Percentiles rank a stretch among this genome's conserved stretches.
phyloP scores from a whole-genome alignment of 2,888 invertebrate genomes.

The Glaucopsyche alexis region DNA sequence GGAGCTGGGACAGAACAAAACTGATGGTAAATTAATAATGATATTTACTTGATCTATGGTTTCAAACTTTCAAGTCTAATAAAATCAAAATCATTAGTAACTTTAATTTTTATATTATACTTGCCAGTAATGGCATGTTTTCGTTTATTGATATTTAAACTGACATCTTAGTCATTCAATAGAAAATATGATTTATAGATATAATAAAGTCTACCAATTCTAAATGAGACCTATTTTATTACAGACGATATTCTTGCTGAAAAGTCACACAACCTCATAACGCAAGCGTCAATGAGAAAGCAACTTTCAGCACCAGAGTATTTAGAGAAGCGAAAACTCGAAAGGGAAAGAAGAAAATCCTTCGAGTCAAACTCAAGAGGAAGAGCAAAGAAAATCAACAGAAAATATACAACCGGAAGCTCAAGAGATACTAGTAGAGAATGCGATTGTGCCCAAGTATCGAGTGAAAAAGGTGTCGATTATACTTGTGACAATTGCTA shows the following conservation, averaged over 20 bases:
- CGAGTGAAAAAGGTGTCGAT: conserved; percentile 66
- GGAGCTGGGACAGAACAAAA: conserved; percentile 89
- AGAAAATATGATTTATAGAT: neutral
- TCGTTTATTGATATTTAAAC: no score
- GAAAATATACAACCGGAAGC: conserved; percentile 59
- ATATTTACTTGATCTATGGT: neutral
- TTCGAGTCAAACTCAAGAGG: conserved; percentile 81
- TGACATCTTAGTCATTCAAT: neutral
- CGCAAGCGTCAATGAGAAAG: conserved; percentile 83
- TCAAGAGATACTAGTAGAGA: conserved; percentile 56
- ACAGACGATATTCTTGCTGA: conserved; percentile 83
- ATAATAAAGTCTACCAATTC: neutral
- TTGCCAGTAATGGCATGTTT: no score
- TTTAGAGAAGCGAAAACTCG: conserved; percentile 90
- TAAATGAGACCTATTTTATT: conserved; percentile 40
- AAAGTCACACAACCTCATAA: conserved; percentile 76
- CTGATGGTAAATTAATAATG: conserved; percentile 74
- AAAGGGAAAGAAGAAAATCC: conserved; percentile 83
- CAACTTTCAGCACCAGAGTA: conserved; percentile 94
- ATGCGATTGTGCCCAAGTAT: conserved; percentile 65
- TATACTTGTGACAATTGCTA: conserved; percentile 72
- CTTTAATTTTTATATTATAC: no score
- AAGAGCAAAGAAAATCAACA: conserved; percentile 80
- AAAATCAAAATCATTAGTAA: neutral
- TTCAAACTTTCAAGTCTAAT: neutral